Conservation (phyloP, 1,140 invertebrate genomes). For the Bombus waltoni region DNA sequence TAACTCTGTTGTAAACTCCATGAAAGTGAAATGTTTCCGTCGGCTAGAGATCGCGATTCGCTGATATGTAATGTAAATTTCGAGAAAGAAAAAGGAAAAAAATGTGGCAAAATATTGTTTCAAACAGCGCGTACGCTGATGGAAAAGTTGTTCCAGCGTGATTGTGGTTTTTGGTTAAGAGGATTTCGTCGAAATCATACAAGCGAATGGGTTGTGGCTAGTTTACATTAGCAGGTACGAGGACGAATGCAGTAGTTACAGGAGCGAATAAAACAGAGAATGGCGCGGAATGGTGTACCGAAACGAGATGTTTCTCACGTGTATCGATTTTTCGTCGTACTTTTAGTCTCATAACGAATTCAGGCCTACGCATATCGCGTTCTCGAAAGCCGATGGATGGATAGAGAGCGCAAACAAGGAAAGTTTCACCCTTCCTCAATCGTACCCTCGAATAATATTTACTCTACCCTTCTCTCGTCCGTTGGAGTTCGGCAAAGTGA, state of each 20-base stretch:
- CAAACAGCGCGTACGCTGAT: not conserved
- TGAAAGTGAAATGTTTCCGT: not conserved
- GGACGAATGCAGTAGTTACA: no score
- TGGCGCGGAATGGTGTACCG: not conserved
- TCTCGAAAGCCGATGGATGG: not conserved
- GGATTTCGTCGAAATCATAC: not conserved
- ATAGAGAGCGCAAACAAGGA: conserved; percentile 5
- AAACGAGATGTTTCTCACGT: not conserved
- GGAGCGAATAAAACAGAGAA: no score
- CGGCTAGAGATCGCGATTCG: no score
- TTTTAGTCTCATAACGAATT: not conserved
- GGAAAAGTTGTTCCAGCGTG: not conserved
- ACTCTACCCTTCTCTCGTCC: not conserved
- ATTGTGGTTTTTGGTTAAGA: not conserved
- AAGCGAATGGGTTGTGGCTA: not conserved
- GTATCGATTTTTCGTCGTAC: not conserved
- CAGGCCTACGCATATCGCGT: not conserved
- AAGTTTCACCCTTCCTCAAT: conserved; percentile 22
- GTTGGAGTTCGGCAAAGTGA: not conserved
- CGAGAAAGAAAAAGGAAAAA: not conserved
- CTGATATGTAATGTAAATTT: not conserved
- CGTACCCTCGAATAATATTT: conserved; percentile 29
- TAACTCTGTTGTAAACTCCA: no score
- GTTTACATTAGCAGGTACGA: not conserved
- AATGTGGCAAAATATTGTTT: not conserved